Base-by-base conservation (phyloP, 2,113 vertebrate species). In the Phaethon lepturus region DNA sequence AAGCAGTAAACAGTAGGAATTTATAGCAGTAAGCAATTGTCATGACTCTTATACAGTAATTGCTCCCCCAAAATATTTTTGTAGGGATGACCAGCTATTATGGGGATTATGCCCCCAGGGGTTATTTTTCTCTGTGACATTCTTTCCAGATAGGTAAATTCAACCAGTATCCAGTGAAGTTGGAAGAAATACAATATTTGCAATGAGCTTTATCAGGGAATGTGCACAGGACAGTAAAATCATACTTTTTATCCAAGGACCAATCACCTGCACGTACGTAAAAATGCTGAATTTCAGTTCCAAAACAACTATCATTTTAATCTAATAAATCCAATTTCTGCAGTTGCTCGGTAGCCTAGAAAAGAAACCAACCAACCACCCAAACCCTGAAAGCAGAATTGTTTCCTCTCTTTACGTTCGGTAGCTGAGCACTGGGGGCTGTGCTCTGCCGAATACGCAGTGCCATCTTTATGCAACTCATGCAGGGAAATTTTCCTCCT, bases 1-100 rank as follows among this genome's bases (percentile, higher is more conserved):
- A 89, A 90, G 87, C 66, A 74, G 67, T 25, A 92, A 96, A 89
- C 93, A 94, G 90, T 24, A 80, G 59, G 83, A 86, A 89, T 87
- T 93, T 64, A 82, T 47, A 33, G 76, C 55, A 64, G 80, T 13
- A 75, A 75, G 44, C n/a, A 40, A 59, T 45, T 33, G 31, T 19
- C 75, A 72, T 77, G 45, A 60, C 23, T 88, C 47, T 35, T 29
- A 26, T 2, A 25, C 5, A 55, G 80, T 49, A 88, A 73, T 73
- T 67, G 53, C 42, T 86, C 50, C 60, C 55, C 23, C 10, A 6
- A 75, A 67, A 82, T 71, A 31, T 60, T 87, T 90, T 86, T 50
- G 22, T 40, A 53, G 28, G 79, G 69, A 55, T 74, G 77, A 71
- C 40, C 45, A 23, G 53, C 56, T 59, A 40, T 72, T 62, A 78